Percentiles rank a stretch among this genome's conserved stretches.
Evolutionary conservation across 2,888 invertebrate species (phyloP).

Genomic region (Myopa tessellatipennis): DNA sequence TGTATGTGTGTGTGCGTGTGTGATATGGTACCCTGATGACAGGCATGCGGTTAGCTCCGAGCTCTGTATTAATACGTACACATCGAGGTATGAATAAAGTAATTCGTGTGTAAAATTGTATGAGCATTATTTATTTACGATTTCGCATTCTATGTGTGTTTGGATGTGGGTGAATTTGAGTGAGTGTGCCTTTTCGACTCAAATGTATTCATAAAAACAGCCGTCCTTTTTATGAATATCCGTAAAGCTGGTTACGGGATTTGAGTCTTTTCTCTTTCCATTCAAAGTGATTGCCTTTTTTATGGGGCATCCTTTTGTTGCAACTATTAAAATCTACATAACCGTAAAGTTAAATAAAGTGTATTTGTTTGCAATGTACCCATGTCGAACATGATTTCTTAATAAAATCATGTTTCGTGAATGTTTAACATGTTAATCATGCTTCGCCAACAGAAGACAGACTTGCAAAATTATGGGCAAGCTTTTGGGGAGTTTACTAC

Average conservation of each 20-base stretch:
- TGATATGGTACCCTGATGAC: no score
- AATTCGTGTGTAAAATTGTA: constrained; percentile 60
- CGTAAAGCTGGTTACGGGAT: no score
- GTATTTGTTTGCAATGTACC: not conserved
- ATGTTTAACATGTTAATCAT: not conserved
- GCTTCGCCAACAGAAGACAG: not conserved
- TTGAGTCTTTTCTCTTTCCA: no score
- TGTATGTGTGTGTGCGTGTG: constrained; percentile 12
- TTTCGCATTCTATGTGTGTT: constrained; percentile 46
- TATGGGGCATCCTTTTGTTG: no score
- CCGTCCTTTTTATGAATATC: constrained; percentile 38
- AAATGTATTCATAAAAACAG: constrained; percentile 51
- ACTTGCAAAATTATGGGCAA: not conserved
- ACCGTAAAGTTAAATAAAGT: not conserved
- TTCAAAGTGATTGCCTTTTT: no score
- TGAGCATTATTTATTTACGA: constrained; percentile 58
- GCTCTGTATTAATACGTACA: constrained; percentile 18
- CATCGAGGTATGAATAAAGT: constrained; percentile 51
- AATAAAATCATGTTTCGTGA: not conserved
- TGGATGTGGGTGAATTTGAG: constrained; percentile 14
- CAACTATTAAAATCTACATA: not conserved
- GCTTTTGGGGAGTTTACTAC: no score
- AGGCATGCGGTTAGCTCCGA: no score
- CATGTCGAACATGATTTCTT: not conserved
- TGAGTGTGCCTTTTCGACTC: constrained; percentile 24